phyloP scores from a whole-genome alignment of 2,797 vertebrate species.

The Falco peregrinus region DNA sequence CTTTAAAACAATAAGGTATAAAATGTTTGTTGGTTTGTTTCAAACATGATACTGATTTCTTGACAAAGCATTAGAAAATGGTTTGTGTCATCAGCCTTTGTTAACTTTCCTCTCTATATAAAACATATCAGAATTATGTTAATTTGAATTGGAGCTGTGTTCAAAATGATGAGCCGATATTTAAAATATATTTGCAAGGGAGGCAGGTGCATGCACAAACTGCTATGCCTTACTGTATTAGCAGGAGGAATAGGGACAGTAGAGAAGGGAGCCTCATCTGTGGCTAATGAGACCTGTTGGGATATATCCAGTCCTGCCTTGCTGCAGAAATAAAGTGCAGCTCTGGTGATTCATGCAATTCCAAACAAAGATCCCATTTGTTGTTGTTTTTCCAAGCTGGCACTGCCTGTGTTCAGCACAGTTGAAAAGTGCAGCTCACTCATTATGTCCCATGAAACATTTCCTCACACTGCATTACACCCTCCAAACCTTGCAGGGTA shows the following conservation, averaged over 20 bases:
- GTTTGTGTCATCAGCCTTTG: neutral
- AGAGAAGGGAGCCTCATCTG: neutral
- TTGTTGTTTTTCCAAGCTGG: neutral
- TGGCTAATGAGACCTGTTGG: neutral
- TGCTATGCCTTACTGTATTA: neutral
- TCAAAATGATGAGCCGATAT: neutral
- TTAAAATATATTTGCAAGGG: neutral
- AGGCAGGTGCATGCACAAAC: neutral
- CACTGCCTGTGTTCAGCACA: neutral
- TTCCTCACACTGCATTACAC: neutral
- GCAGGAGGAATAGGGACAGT: neutral
- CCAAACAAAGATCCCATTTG: neutral
- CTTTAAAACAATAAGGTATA: neutral
- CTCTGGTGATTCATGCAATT: neutral
- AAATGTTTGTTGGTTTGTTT: neutral
- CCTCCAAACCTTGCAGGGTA: rapidly evolving
- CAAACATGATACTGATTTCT: neutral
- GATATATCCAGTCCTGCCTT: neutral
- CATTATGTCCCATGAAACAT: neutral
- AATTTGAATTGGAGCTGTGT: neutral
- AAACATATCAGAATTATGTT: neutral
- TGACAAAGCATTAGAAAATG: neutral
- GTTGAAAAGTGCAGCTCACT: neutral
- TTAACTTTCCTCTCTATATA: neutral
- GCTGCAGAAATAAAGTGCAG: neutral